Base-by-base conservation (phyloP, 2,888 invertebrate genomes). In the Tenthredo notha region DNA sequence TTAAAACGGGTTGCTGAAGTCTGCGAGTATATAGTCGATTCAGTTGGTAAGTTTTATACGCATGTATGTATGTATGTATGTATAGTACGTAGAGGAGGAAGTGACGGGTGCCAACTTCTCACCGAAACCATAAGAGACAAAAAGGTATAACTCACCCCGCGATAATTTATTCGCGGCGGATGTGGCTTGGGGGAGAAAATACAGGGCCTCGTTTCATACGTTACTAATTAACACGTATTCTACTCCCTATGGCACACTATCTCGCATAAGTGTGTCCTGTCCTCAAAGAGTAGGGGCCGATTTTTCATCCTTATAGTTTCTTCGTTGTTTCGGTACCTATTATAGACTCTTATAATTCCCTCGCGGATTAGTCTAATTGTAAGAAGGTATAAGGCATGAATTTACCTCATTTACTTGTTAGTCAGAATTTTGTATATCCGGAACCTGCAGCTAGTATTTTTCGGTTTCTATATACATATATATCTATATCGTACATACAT, bases 151-250 rank as follows among this genome's bases (percentile, higher is more conserved):
- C 83, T 83, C 89, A 89, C 88, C 89, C 87, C 86, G 80, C 80
- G 88, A 84, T 91, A 92, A 92, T 91, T 87, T 92, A 92, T 92
- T 92, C 92, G 91, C 90, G 90, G 88, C 91, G 92, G 92, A 92
- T 91, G 91, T 90, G 85, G 88, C 87, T 85, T 82, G 85, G 85
- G 80, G 80, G 85, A 54, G 29, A 29, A 87, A 88, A 87, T 88
- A 87, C 85, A 84, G 82, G 75, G 84, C 82, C 87, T 85, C 12
- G 25, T 67, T 88, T 88, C 87, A 88, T 90, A 90, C 90, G 90
- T 90, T 89, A 90, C 90, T 91, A 91, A 92, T 92, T 91, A 91
- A 92, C 88, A 88, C 88, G 87, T 88, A 86, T 88, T 84, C 70
- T 77, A 12, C n/a, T n/a, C 72, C 72, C 72, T 37, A 37, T 37